Evolutionary conservation across 2,113 vertebrate species (phyloP), one percentile per base, ranked within the genome.

Genomic region (Brachyistius frenatus): DNA sequence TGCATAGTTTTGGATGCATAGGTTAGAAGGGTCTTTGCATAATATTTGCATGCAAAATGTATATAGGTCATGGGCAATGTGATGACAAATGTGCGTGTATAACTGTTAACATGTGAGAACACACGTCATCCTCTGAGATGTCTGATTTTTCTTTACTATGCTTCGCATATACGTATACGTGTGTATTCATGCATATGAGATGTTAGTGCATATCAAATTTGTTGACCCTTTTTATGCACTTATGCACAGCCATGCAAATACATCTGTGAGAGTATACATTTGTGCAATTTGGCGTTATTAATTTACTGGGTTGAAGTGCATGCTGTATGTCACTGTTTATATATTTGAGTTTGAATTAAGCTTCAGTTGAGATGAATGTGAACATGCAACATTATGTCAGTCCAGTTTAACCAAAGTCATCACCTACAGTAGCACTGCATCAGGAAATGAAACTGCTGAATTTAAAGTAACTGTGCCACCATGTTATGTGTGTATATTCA

Each of bases 121-220:
- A 68, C 33, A 36, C 37, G 46, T 72, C 14, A 78, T 72, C n/a
- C 30, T 50, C n/a, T 54, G 36, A 75, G 13, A 58, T 9, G 33
- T 15, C 7, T 2, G 31, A 57, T 23, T 49, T 54, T 49, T 49
- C 50, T 32, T 50, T 35, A 11, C 53, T 31, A 0, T 36, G 4
- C 33, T 41, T 31, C 46, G 53, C 3, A 36, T 56, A 23, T 23
- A 1, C 23, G 36, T 14, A 13, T 41, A 9, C 39, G 47, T 64
- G 67, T 79, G 74, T 15, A 41, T 37, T 66, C 58, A 37, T 85
- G 72, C 71, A 69, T 80, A 47, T 47, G 32, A 63, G 35, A 87
- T 83, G 65, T 63, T 49, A 49, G 3, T 78, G 67, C 73, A 68
- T 52, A 50, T 87, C 47, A n/a, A 14, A 50, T 82, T 76, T 46